Conservation (phyloP, 1,140 invertebrate genomes). For the Pogonognathellus flavescens region DNA sequence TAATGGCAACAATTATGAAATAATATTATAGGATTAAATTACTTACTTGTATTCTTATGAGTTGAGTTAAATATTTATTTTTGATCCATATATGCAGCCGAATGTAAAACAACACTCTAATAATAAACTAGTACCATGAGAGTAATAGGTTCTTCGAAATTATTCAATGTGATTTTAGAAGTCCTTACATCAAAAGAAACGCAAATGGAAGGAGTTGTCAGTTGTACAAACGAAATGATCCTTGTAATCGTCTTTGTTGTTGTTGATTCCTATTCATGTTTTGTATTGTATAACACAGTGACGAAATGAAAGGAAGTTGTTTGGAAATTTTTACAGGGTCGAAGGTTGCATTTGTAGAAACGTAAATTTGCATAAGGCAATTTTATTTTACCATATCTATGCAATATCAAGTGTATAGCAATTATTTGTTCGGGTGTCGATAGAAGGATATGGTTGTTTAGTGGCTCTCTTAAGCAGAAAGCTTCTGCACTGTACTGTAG, state of each 20-base stretch:
- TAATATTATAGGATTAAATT: too few relatives aligned
- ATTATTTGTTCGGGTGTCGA: background rate
- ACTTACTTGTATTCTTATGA: too few relatives aligned
- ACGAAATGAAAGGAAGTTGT: background rate
- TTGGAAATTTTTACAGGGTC: slow-evolving; percentile 17
- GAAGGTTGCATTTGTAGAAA: slow-evolving; percentile 17
- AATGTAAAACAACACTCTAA: too few relatives aligned
- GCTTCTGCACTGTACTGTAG: slow-evolving; percentile 13
- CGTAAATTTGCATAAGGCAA: background rate
- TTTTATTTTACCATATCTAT: background rate
- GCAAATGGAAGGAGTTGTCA: too few relatives aligned
- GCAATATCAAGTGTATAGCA: background rate
- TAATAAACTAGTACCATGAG: too few relatives aligned
- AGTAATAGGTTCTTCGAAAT: too few relatives aligned
- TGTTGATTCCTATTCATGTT: background rate
- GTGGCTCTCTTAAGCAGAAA: slow-evolving; percentile 2
- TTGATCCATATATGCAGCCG: too few relatives aligned
- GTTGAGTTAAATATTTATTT: too few relatives aligned
- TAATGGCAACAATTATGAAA: too few relatives aligned
- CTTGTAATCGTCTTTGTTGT: background rate
- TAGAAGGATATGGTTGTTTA: too few relatives aligned
- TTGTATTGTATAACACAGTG: background rate
- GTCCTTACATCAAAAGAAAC: too few relatives aligned
- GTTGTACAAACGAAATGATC: background rate
- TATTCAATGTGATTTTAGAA: too few relatives aligned